phyloP scores from a whole-genome alignment of 1,140 invertebrate genomes.

The Tribolium castaneum region DNA sequence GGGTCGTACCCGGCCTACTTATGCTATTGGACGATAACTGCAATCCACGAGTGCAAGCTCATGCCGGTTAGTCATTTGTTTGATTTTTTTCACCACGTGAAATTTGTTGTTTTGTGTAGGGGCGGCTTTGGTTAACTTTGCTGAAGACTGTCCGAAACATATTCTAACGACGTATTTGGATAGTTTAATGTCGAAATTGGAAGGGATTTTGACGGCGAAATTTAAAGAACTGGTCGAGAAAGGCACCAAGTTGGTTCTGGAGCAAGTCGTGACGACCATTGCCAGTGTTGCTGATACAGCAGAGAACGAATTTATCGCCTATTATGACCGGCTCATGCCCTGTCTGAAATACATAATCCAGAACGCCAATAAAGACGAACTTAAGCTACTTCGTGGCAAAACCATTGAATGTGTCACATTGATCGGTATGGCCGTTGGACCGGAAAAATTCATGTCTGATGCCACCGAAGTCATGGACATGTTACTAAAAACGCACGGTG shows the following conservation, averaged over 20 bases:
- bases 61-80: slow-evolving; percentile 71
- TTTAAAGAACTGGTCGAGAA: slow-evolving; percentile 94
- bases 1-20: slow-evolving; percentile 91
- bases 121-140: slow-evolving; percentile 98
- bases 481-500: slow-evolving; percentile 90
- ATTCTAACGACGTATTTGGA: slow-evolving; percentile 93
- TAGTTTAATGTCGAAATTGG: slow-evolving; percentile 90
- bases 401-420: slow-evolving; percentile 93
- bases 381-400: slow-evolving; percentile 86
- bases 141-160: slow-evolving; percentile 97
- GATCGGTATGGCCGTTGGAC: slow-evolving; percentile 95
- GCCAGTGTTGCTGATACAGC: slow-evolving; percentile 99
- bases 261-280: slow-evolving; percentile 97
- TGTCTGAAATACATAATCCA: slow-evolving; percentile 98
- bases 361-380: slow-evolving; percentile 88
- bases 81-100: too few relatives aligned
- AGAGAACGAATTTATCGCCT: slow-evolving; percentile 92
- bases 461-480: slow-evolving; percentile 97
- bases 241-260: slow-evolving; percentile 95
- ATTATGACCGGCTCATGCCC: slow-evolving; percentile 91
- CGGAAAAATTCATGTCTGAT: slow-evolving; percentile 94
- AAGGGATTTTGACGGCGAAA: slow-evolving; percentile 90
- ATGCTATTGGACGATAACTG: slow-evolving; percentile 90
- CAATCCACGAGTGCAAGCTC: slow-evolving; percentile 94
- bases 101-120: slow-evolving; percentile 45